Base-by-base conservation (phyloP, 2,888 invertebrate genomes). In the Augiades crinisus region DNA sequence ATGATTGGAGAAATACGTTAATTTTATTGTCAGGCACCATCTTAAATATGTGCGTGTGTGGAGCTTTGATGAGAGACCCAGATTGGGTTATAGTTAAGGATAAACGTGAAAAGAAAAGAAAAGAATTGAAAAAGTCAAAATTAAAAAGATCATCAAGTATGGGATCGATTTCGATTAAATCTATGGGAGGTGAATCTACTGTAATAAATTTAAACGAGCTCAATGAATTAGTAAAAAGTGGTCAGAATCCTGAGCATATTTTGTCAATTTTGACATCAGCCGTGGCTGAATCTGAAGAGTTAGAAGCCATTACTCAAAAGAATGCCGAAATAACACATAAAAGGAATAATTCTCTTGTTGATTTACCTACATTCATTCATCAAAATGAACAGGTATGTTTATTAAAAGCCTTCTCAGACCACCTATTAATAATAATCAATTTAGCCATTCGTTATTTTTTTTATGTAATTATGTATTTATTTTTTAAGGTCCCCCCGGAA, bases 41-140 rank as follows among this genome's bases (percentile, higher is more conserved):
- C 72, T 89, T 97, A 47, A 95, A 96, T 74, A 94, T 96, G 86
- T 95, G 95, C 68, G 94, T 96, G 1, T 96, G 95, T 74, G 97
- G 97, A 0, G 92, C 94, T 1, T 83, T 97, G 7, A 96, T 98
- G 95, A 91, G 95, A 24, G 96, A 97, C 70, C 95, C 97, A 0
- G 95, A 96, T 60, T 96, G 97, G 96, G 90, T 93, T 68, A 83
- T 91, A 49, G 78, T 90, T 34, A 93, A 93, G 62, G 92, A 93
- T 65, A 90, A 89, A 62, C 91, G 90, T 72, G 90, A 83, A 58
- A 70, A 21, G 13, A 17, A 12, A 30, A 10, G 78, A 30, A 72
- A 72, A 33, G 68, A 83, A 53, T 72, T 80, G 0, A 44, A 45
- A 17, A 87, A 91, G 62, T 49, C 67, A 0, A 74, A 72, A 54